A percentile compares a stretch with the other conserved stretches of the same genome.
phyloP scores from a whole-genome alignment of 2,888 invertebrate species.

The Trachelus troglodyta region DNA sequence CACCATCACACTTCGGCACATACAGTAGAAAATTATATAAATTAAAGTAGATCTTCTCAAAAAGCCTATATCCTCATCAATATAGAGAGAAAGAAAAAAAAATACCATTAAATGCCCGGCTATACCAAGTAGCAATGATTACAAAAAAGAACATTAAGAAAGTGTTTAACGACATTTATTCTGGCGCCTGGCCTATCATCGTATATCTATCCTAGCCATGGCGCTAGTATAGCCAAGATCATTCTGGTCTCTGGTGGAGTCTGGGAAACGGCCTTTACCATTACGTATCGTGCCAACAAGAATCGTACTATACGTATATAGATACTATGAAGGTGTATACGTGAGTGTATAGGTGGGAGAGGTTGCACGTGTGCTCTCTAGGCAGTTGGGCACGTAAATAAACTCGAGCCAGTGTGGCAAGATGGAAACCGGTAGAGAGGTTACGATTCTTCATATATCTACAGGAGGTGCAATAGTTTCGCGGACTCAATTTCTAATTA shows the following conservation, averaged over 20 bases:
- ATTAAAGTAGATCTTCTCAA: background rate
- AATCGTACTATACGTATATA: background rate
- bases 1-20: background rate
- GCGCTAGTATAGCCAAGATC: background rate
- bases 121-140: background rate
- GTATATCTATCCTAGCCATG: background rate
- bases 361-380: background rate
- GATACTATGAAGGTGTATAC: background rate
- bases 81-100: background rate
- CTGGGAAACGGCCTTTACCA: background rate
- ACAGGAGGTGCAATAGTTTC: background rate
- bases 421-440: background rate
- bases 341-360: background rate
- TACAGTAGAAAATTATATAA: background rate
- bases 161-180: background rate
- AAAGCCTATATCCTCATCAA: background rate
- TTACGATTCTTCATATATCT: background rate
- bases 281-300: background rate
- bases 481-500: background rate
- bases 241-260: background rate
- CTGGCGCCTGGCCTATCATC: background rate
- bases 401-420: background rate
- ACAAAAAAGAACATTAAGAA: background rate
- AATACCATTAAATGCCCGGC: background rate
- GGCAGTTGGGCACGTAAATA: background rate